Evolutionary conservation across 2,113 vertebrate species (phyloP).

Genomic region (Eleginops maclovinus): DNA sequence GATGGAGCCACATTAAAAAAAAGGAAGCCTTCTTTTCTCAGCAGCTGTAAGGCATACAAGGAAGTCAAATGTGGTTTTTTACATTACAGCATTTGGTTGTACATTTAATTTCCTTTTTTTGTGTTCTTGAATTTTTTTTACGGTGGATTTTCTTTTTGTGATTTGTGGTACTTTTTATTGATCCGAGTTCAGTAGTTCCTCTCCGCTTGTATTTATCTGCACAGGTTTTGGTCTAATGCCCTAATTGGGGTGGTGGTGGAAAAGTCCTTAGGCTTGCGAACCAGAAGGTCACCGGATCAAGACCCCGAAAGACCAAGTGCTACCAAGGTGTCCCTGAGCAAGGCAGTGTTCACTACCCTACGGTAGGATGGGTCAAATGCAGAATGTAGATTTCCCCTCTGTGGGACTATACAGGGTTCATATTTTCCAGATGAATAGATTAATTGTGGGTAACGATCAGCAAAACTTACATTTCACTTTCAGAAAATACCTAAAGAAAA

Average conservation of each 20-base stretch:
- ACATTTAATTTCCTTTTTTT: background rate
- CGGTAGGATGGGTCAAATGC: too few relatives aligned
- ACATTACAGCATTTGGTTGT: background rate
- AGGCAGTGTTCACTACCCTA: too few relatives aligned
- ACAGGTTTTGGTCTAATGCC: background rate
- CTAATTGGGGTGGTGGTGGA: too few relatives aligned
- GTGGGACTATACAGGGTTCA: too few relatives aligned
- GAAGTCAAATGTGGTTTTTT: background rate
- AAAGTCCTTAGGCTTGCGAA: too few relatives aligned
- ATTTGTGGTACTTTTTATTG: background rate
- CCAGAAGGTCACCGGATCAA: too few relatives aligned
- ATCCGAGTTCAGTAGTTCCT: background rate
- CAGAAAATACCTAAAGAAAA: background rate
- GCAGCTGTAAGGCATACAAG: conserved; percentile 3
- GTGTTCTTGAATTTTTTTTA: background rate
- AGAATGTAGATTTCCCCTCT: too few relatives aligned
- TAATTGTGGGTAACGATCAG: background rate
- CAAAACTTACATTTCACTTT: background rate
- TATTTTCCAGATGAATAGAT: background rate
- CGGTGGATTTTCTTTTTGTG: background rate
- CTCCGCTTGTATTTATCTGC: background rate
- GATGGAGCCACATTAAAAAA: background rate
- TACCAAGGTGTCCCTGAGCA: too few relatives aligned
- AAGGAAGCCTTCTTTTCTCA: background rate
- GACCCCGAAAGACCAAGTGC: too few relatives aligned